These are phyloP conservation scores for Aporrectodea caliginosa DNA, from an alignment of 1,140 invertebrate genomes.

Conservation along the genomic window DNA sequence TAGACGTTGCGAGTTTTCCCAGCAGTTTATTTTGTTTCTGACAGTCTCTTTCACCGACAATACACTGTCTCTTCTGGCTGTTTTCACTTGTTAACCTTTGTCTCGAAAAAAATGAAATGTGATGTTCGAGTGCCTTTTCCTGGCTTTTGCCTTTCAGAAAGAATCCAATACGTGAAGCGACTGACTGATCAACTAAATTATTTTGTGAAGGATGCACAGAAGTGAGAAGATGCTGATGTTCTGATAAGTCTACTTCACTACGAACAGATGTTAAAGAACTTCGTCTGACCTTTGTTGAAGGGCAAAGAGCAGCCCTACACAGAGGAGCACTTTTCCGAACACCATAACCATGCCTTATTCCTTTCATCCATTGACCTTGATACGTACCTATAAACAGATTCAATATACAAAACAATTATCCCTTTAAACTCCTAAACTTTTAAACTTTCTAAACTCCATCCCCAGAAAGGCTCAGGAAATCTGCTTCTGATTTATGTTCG, in stretches of 20 bases:
- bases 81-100: background rate
- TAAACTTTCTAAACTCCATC: too few relatives aligned
- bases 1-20: too few relatives aligned
- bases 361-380: conserved; percentile 97
- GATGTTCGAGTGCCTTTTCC: conserved; percentile 51
- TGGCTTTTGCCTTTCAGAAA: conserved; percentile 60
- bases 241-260: conserved; percentile 37
- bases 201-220: background rate
- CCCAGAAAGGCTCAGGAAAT: too few relatives aligned
- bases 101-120: background rate
- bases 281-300: conserved; percentile 61
- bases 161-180: conserved; percentile 16
- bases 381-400: too few relatives aligned
- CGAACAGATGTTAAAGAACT: conserved; percentile 83
- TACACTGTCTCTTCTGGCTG: background rate
- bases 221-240: background rate
- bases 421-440: too few relatives aligned
- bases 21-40: too few relatives aligned
- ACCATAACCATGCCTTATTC: conserved; percentile 96
- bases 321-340: conserved; percentile 92
- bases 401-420: too few relatives aligned
- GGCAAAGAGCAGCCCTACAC: conserved; percentile 64
- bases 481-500: too few relatives aligned
- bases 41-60: background rate
- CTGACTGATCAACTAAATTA: background rate